Evolutionary conservation across 2,888 invertebrate species (phyloP), one percentile per base, ranked within the genome.

Genomic region (Pachymerium ferrugineum): DNA sequence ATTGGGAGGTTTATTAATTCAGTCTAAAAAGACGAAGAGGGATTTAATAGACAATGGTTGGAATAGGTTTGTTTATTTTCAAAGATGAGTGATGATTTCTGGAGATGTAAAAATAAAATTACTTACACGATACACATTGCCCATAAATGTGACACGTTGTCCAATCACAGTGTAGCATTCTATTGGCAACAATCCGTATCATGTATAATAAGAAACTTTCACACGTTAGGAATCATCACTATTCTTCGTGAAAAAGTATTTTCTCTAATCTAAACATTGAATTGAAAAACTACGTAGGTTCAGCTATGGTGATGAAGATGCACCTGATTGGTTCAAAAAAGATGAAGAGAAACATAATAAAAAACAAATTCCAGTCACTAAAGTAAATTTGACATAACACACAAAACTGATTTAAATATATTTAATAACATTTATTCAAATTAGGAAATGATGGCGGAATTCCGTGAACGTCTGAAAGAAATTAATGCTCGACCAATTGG

Each of bases 291-390:
- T 35, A 35, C 71, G 22, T 76, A 84, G 84, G 72, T 97, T 93
- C 81, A 89, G 92, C 2, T 95, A 93, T 81, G 94, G 95, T 80
- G 98, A 98, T 82, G 89, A 89, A 1, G 87, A 92, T 81, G 85
- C 99, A 70, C 99, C 99, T 0, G 91, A 92, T 78, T 99, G 99
- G 99, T 99, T 99, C 84, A 87, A 88, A 0, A 89, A 93, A 75
- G 98, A 99, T 79, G 99, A 99, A 83, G 88, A 89, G 76, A 90
- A 91, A 81, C 95, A 97, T 80, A 93, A 93, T 90, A 88, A 86
- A 77, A 91, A 90, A 81, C 89, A 89, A 74, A 84, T 90, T 10
- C 92, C 93, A 2, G 92, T 98, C 33, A 92, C 95, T 4, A 90
- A 91, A 84, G 90, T 89, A 81, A 77, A 78, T 75, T 16, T 72